Base-by-base conservation (phyloP, 2,113 vertebrate species). In the Corvus moneduloides region DNA sequence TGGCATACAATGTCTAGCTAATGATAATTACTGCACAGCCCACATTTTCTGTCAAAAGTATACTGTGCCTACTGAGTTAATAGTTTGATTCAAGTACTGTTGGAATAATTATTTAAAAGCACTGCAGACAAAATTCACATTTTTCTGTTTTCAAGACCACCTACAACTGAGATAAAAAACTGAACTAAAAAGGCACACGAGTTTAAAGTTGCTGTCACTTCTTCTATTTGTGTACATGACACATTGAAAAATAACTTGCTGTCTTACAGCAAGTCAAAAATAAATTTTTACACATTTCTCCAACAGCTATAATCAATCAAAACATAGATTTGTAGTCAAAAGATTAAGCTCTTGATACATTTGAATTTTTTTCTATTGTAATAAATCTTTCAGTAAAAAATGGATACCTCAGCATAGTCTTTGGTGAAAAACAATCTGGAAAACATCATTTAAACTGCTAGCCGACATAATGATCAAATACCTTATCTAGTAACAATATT, bases 281-380 rank as follows among this genome's bases (percentile, higher is more conserved):
- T 83, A 94, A 89, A 54, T 89, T 93, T 93, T 91, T 92, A 90
- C 84, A 88, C 30, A 54, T 84, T 94, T 91, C 63, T 94, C 15
- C 49, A 90, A 71, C 91, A 94, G 63, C 67, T 84, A 68, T 89
- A 93, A 96, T 96, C 91, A 96, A 95, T 95, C 96, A 95, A 96
- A 97, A 84, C 75, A 83, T 59, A 92, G 71, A 94, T 96, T 95
- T 94, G 71, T 56, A 92, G 83, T 91, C 76, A 64, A 92, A 92
- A 92, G 71, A 86, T 96, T 94, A 96, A 54, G 61, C 28, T 94
- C 41, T 78, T 92, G 83, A 93, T 92, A 73, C 51, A 79, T 95
- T 91, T 91, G 71, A 89, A 73, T 94, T 90, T 96, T 90, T 37
- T 89, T 69, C 49, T 87, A 28, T 89, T 95, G 46, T 67, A 84